Conservation (phyloP, 2,113 vertebrate species). For the Malurus elegans region DNA sequence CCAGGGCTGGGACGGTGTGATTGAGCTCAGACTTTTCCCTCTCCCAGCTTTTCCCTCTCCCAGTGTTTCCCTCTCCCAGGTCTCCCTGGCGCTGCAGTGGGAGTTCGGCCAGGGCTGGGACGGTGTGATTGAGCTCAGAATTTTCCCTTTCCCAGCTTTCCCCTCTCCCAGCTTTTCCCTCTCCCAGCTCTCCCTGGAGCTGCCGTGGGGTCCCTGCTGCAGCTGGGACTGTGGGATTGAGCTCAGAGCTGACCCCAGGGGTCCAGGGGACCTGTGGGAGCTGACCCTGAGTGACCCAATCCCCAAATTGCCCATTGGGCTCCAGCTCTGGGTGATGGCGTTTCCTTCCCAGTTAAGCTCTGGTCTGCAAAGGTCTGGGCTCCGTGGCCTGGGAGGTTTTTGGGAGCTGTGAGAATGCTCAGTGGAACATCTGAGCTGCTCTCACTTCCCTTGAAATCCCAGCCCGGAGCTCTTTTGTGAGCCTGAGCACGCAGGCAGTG, state of each 20-base stretch:
- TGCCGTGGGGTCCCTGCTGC: background rate
- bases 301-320: rapidly evolving
- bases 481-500: background rate
- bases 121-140: too few species aligned
- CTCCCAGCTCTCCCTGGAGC: background rate
- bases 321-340: background rate
- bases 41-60: too few species aligned
- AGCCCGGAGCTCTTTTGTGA: rapidly evolving
- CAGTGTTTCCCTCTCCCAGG: too few species aligned
- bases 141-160: too few species aligned
- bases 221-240: background rate
- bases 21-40: too few species aligned
- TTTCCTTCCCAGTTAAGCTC: background rate
- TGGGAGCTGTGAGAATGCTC: background rate
- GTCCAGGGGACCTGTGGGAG: background rate
- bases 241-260: background rate
- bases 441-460: background rate
- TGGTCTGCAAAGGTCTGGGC: background rate
- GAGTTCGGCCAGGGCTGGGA: too few species aligned
- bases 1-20: too few species aligned
- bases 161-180: background rate
- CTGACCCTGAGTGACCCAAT: background rate
- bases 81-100: too few species aligned
- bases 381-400: background rate
- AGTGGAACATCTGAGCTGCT: background rate